Percentiles rank a stretch among this genome's conserved stretches.
These are phyloP conservation scores for Coturnix japonica DNA, from an alignment of 2,113 vertebrate species.

Conservation along the genomic window DNA sequence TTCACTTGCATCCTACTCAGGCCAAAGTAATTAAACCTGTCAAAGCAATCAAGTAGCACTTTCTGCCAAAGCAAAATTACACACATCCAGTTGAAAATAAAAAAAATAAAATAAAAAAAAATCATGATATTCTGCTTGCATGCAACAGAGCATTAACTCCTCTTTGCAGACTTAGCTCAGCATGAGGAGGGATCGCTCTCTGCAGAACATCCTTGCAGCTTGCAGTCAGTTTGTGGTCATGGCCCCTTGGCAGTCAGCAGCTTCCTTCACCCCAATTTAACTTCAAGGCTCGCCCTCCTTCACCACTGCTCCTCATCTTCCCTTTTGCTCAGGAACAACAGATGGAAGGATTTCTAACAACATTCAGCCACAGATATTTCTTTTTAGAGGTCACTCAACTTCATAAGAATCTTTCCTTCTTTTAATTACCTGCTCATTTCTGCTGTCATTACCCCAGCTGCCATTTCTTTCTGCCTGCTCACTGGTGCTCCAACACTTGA, in stretches of 20 bases:
- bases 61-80: conserved; percentile 56
- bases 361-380: not conserved
- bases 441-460: not conserved
- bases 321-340: not conserved
- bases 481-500: no score
- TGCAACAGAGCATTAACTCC: not conserved
- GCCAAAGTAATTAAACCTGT: conserved; percentile 65
- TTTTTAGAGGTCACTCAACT: not conserved
- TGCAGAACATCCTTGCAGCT: not conserved
- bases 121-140: not conserved
- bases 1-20: conserved; percentile 64
- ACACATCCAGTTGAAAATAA: not conserved
- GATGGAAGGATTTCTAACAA: not conserved
- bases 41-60: conserved; percentile 61
- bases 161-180: not conserved
- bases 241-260: not conserved
- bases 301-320: not conserved
- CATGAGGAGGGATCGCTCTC: not conserved
- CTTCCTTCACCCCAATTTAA: not conserved
- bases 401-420: not conserved
- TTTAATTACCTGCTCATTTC: not conserved
- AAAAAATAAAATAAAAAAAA: not conserved
- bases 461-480: not conserved
- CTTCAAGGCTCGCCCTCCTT: not conserved
- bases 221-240: not conserved